Conservation (phyloP, 1,140 invertebrate species). For the Nylanderia fulva region DNA sequence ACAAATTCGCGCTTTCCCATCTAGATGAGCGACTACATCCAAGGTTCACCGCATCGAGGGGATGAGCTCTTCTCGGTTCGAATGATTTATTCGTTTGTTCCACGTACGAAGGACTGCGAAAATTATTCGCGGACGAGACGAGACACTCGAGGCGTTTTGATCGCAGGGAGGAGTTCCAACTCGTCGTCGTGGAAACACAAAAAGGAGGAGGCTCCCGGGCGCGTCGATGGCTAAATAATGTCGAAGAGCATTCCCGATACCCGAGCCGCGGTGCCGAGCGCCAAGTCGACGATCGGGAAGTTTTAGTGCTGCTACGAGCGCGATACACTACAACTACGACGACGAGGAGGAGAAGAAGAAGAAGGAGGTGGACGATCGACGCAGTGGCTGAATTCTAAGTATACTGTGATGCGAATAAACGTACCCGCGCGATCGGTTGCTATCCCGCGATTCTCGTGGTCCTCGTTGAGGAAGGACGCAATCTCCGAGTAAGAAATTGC, state of each 20-base stretch:
- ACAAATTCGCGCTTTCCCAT: slow-evolving; percentile 4
- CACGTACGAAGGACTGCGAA: slow-evolving; percentile 62
- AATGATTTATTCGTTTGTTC: slow-evolving; percentile 71
- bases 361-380: not conserved
- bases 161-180: slow-evolving; percentile 32
- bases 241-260: slow-evolving; percentile 40
- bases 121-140: slow-evolving; percentile 47
- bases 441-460: not conserved
- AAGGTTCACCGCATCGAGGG: slow-evolving; percentile 48
- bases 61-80: slow-evolving; percentile 70
- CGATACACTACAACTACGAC: slow-evolving; percentile 17
- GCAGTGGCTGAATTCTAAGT: not conserved
- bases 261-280: slow-evolving; percentile 42
- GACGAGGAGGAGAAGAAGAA: not conserved
- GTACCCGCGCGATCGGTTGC: not conserved
- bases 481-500: slow-evolving; percentile 16
- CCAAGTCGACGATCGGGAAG: slow-evolving; percentile 46
- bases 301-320: not conserved
- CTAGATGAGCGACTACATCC: not conserved
- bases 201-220: too few relatives aligned
- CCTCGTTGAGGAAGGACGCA: not conserved
- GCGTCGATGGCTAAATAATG: slow-evolving; percentile 58
- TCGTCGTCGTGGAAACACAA: slow-evolving; percentile 38
- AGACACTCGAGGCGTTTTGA: slow-evolving; percentile 1
- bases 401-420: slow-evolving; percentile 58